These are phyloP conservation scores for Channa striata DNA, from an alignment of 2,797 vertebrate genomes.

Conservation along the genomic window DNA sequence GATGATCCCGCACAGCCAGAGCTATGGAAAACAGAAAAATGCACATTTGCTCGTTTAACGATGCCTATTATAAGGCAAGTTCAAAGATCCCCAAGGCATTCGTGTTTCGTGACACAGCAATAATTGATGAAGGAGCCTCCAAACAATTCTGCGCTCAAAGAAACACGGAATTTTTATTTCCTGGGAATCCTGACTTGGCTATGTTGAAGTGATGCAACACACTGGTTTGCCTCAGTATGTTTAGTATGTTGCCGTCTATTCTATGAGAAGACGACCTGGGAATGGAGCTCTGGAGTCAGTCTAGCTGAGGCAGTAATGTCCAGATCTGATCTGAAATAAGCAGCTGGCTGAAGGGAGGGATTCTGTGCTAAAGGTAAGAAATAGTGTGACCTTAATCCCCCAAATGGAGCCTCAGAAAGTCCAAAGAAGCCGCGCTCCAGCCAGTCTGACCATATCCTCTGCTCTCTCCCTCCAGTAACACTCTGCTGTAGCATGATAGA, in stretches of 20 bases:
- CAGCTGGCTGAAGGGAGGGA: constrained; percentile 55
- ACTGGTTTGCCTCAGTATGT: constrained; percentile 2
- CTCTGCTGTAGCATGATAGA: constrained; percentile 35
- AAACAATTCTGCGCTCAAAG: constrained; percentile 33
- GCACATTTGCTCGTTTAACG: constrained; percentile 42
- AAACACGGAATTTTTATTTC: constrained; percentile 8
- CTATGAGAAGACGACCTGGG: constrained; percentile 36
- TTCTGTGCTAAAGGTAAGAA: constrained; percentile 66
- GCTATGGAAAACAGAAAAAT: constrained; percentile 19
- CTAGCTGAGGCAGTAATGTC: constrained; percentile 49
- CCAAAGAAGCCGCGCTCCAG: constrained; percentile 16
- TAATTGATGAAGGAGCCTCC: constrained; percentile 19
- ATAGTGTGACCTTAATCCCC: constrained; percentile 63
- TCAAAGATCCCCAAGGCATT: constrained; percentile 20
- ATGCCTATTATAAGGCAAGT: constrained; percentile 38
- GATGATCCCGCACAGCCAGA: constrained; percentile 48
- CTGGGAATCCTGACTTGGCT: constrained; percentile 9
- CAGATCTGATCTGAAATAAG: constrained; percentile 71
- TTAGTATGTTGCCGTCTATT: constrained; percentile 48
- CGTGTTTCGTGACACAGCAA: constrained; percentile 13
- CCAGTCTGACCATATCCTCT: constrained; percentile 19
- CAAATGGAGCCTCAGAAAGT: constrained; percentile 64
- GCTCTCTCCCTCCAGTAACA: constrained; percentile 1
- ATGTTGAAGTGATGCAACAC: constrained; percentile 2
- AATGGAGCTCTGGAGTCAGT: constrained; percentile 47